These are phyloP conservation scores for Helicoverpa armigera DNA, from an alignment of 1,140 invertebrate genomes.

Conservation along the genomic window DNA sequence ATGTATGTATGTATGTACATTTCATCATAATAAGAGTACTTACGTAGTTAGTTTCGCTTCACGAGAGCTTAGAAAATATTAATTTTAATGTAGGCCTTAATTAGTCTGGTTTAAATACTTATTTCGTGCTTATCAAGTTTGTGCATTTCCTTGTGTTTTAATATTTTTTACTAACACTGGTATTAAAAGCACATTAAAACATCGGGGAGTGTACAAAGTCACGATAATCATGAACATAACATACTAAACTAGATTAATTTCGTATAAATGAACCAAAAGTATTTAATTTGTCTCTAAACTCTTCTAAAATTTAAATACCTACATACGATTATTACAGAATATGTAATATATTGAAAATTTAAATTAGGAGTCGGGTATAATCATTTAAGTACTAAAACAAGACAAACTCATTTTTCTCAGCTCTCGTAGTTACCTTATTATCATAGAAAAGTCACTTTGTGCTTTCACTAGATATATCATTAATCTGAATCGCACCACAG, in stretches of 20 bases:
- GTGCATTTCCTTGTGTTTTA: slow-evolving; percentile 5
- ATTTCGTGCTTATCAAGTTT: neutral
- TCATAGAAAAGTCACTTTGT: neutral
- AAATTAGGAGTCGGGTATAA: neutral
- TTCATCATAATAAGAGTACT: neutral
- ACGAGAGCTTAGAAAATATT: slow-evolving; percentile 17
- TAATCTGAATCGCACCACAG: slow-evolving; percentile 87
- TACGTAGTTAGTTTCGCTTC: neutral
- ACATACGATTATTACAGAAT: too few species aligned
- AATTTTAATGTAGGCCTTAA: neutral
- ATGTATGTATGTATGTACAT: neutral
- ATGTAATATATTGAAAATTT: too few species aligned
- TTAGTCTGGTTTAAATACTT: neutral
- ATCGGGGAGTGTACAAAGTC: neutral
- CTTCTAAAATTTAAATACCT: too few species aligned
- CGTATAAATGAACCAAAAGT: neutral
- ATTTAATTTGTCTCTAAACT: neutral
- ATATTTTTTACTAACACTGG: neutral
- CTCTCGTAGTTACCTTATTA: neutral
- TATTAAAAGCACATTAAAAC: neutral
- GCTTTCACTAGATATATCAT: slow-evolving; percentile 42
- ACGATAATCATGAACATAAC: too few species aligned
- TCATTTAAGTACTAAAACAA: neutral
- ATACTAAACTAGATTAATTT: too few species aligned
- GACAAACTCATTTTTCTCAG: neutral